These are phyloP conservation scores for Otis tarda DNA, from an alignment of 2,113 vertebrate genomes.

Conservation along the genomic window DNA sequence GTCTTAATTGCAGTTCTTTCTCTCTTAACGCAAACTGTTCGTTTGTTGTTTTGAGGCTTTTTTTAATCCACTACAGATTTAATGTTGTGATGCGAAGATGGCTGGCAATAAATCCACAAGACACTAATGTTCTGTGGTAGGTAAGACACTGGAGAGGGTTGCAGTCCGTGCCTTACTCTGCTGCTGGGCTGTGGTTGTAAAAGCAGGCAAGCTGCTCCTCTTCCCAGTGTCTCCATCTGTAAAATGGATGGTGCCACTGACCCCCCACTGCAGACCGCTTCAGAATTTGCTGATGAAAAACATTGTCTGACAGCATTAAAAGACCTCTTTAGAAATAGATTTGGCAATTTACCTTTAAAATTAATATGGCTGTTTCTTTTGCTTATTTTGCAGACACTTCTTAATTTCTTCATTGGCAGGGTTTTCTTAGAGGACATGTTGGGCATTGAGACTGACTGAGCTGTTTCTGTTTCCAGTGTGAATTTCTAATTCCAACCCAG, in stretches of 20 bases:
- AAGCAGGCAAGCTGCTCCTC: neutral
- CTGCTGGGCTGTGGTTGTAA: neutral
- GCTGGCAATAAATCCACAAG: neutral
- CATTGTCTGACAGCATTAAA: neutral
- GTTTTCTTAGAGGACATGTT: neutral
- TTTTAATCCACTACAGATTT: neutral
- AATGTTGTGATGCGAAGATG: neutral
- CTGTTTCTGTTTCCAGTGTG: neutral
- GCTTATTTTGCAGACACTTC: neutral
- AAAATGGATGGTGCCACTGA: neutral
- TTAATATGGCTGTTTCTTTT: neutral
- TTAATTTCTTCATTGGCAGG: neutral
- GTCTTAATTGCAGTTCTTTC: neutral
- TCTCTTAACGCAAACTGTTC: neutral
- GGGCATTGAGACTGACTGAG: neutral
- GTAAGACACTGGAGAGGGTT: neutral
- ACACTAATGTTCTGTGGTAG: neutral
- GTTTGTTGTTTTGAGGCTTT: neutral
- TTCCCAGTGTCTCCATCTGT: neutral
- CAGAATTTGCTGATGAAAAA: neutral
- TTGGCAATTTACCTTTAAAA: neutral
- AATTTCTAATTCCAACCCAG: neutral
- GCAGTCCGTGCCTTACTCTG: neutral
- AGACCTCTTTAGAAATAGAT: neutral
- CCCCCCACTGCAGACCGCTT: neutral